These are phyloP conservation scores for Nephrotoma guestfalica DNA, from an alignment of 2,888 invertebrate genomes.

Conservation along the genomic window DNA sequence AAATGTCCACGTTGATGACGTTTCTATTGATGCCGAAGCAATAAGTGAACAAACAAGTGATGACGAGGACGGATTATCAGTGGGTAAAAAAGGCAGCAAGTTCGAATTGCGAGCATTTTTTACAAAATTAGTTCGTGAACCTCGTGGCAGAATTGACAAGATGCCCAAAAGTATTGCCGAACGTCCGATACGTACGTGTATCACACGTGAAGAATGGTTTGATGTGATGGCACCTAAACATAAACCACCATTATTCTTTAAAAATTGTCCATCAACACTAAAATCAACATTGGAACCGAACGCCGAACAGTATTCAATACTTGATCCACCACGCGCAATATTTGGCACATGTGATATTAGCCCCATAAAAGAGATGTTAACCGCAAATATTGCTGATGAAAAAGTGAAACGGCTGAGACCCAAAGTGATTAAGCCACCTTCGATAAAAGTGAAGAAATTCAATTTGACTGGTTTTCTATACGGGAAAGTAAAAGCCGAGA, in stretches of 20 bases:
- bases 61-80: constrained; percentile 24
- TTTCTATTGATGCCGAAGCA: constrained; percentile 6
- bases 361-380: constrained; percentile 17
- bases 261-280: constrained; percentile 18
- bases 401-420: constrained; percentile 9
- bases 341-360: constrained; percentile 12
- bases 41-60: constrained; percentile 24
- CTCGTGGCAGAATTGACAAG: constrained; percentile 23
- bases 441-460: constrained; percentile 24
- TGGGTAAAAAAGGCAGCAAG: constrained; percentile 20
- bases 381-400: constrained; percentile 14
- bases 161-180: constrained; percentile 17
- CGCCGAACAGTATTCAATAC: not conserved
- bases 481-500: constrained; percentile 11
- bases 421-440: constrained; percentile 22
- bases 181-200: constrained; percentile 21
- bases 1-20: constrained; percentile 17
- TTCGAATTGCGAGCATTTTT: constrained; percentile 27
- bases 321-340: not conserved
- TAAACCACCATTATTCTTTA: constrained; percentile 19
- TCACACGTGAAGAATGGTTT: constrained; percentile 27
- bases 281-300: constrained; percentile 6
- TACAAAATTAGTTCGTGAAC: constrained; percentile 21
- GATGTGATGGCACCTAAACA: constrained; percentile 21
- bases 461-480: constrained; percentile 25